phyloP scores from a whole-genome alignment of 2,797 vertebrate species.

The Spinus olivaceus region DNA sequence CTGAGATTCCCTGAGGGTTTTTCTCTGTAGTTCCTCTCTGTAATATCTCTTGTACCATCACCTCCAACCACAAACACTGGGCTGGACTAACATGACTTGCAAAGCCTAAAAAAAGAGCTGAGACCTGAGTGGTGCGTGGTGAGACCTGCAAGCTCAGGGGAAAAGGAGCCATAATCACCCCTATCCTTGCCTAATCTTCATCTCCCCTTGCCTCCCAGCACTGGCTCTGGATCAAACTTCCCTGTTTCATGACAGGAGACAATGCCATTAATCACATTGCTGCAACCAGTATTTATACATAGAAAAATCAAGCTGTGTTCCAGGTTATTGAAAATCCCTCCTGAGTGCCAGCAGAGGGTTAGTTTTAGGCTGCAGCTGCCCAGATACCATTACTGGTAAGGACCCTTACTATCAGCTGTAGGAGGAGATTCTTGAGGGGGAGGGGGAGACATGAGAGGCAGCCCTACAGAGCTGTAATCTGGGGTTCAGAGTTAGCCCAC shows the following conservation, averaged over 20 bases:
- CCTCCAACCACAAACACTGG: rapidly evolving
- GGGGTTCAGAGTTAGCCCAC: background rate
- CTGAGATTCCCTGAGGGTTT: background rate
- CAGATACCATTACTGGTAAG: background rate
- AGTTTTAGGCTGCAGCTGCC: background rate
- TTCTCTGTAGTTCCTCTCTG: background rate
- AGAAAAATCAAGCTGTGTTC: background rate
- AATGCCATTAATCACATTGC: background rate
- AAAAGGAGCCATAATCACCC: background rate
- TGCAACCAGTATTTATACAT: background rate
- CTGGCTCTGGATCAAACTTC: background rate
- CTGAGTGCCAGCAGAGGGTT: background rate
- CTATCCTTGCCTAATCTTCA: background rate
- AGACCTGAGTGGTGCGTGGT: background rate
- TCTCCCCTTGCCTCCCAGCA: background rate
- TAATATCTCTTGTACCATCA: background rate
- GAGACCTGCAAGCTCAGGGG: background rate
- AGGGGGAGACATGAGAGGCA: background rate
- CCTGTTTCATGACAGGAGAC: background rate
- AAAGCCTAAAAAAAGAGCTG: background rate
- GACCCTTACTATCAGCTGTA: background rate
- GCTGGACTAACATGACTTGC: background rate
- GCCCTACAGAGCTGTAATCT: background rate
- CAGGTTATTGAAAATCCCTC: slow-evolving; percentile 7
- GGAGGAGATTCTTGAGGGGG: background rate